Evolutionary conservation across 2,888 invertebrate genomes (phyloP), one percentile per base, ranked within the genome.

Genomic region (Marasmarcha lunaedactyla): DNA sequence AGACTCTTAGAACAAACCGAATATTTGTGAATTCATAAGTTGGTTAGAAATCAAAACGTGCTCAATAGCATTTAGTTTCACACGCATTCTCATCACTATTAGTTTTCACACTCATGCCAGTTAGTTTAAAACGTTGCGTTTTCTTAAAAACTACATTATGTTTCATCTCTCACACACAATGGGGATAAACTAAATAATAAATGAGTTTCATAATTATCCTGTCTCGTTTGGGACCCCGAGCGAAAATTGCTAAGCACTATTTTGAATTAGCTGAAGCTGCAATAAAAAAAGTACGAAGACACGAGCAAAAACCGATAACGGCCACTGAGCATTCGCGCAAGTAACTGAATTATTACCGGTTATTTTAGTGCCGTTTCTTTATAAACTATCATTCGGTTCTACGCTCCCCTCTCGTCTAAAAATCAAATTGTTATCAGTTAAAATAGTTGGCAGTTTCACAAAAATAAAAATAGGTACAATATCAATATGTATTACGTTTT

Each of bases 341-440:
- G 63, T 54, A 67, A 50, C 42, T 59, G 51, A 51, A 58, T 47
- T 63, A 67, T 83, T 84, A 84, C 84, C 83, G 72, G 71, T 69
- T 47, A 49, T 54, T 59, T 57, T 59, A 56, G 67, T 70, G 20
- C 20, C 63, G 62, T 57, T 63, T 63, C 65, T 65, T 70, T 72
- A 46, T 57, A 62, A 20, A 65, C 58, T 73, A 73, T 66, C 57
- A 61, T 65, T 71, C 56, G 54, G 61, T 62, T 70, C 72, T 79
- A 83, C 56, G 79, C 71, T 76, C 77, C 81, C 76, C 84, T 81
- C 78, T 63, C 79, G 63, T 73, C 83, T 83, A 84, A 71, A 77
- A 84, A 79, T 70, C 57, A 78, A 84, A 79, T 70, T 61, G 68
- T 72, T 71, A 70, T 59, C 54, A 48, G 63, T 73, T 73, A 74